phyloP scores from a whole-genome alignment of 2,888 invertebrate species.

The Acanthoscelides obtectus region DNA sequence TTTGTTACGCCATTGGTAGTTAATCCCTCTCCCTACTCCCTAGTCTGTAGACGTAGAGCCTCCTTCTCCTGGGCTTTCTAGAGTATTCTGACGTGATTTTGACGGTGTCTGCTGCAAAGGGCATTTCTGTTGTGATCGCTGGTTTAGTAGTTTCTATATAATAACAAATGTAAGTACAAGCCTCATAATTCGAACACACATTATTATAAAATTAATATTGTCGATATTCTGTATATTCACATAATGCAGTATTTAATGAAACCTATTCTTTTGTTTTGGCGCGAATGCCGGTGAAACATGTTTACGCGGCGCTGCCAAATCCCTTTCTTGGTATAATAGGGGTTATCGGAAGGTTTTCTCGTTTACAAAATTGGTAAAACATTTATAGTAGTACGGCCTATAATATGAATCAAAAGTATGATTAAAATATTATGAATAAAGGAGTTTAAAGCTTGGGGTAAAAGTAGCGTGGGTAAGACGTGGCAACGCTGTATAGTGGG shows the following conservation, averaged over 20 bases:
- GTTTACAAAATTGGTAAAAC: too few species aligned
- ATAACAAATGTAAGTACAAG: not conserved
- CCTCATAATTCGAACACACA: not conserved
- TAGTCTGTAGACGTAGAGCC: not conserved
- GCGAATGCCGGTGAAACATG: not conserved
- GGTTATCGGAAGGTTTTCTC: too few species aligned
- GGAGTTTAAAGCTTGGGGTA: not conserved
- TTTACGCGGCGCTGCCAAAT: not conserved
- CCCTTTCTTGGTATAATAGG: not conserved
- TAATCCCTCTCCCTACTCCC: not conserved
- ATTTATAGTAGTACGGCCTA: not conserved
- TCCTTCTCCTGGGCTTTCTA: not conserved
- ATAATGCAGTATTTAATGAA: not conserved
- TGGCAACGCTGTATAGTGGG: not conserved
- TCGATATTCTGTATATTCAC: too few species aligned
- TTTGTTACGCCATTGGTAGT: not conserved
- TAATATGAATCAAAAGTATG: not conserved
- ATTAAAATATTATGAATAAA: not conserved
- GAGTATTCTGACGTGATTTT: not conserved
- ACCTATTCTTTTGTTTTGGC: not conserved
- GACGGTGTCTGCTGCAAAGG: not conserved
- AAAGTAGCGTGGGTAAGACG: not conserved
- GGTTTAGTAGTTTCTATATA: not conserved
- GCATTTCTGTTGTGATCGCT: not conserved
- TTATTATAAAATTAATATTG: not conserved